Base-by-base conservation (phyloP, 2,113 vertebrate genomes). In the Sterrhoptilus dennistouni region DNA sequence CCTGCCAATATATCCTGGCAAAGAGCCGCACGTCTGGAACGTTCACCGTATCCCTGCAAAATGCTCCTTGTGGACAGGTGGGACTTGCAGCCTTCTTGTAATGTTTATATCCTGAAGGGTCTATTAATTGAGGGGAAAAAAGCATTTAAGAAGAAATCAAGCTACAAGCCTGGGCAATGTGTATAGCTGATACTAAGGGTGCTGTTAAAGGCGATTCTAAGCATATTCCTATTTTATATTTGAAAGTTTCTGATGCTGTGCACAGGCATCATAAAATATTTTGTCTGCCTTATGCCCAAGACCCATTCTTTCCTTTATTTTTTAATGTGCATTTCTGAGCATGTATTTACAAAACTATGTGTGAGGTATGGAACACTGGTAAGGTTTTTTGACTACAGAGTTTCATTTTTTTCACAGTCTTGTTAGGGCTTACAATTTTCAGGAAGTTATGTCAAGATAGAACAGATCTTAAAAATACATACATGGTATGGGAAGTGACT, bases 1-100 rank as follows among this genome's bases (percentile, higher is more conserved):
- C 98, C 0, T 99, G 99, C 84, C 99, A 99, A 45, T 99, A 99
- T 12, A 98, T 99, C 83, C 97, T 99, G 74, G 98, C 99, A 52
- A 99, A 99, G 95, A 99, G 99, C 83, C 98, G 89, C 57, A 98
- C 80, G 4, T 99, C 99, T 0, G 98, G 98, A 38, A 97, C 75
- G 29, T 99, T 99, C 93, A 99, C 98, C 0, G 83, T 99, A 96
- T 99, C 98, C 40, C 63, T 99, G 95, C 99, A 99, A 96, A 99
- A 99, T 11, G 95, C 98, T 65, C 98, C 98, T 2, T 99, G 99
- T 97, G 99, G 99, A 86, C 97, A 98, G 88, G 99, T 99, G 92
- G 98, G 98, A 11, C 45, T 74, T 57, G 57, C 35, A 77, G 66
- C 33, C 8, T 83, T 44, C 25, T 45, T 27, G 7, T 22, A 12